Evolutionary conservation across 2,888 invertebrate genomes (phyloP).

Genomic region (Crocallis elinguaria): DNA sequence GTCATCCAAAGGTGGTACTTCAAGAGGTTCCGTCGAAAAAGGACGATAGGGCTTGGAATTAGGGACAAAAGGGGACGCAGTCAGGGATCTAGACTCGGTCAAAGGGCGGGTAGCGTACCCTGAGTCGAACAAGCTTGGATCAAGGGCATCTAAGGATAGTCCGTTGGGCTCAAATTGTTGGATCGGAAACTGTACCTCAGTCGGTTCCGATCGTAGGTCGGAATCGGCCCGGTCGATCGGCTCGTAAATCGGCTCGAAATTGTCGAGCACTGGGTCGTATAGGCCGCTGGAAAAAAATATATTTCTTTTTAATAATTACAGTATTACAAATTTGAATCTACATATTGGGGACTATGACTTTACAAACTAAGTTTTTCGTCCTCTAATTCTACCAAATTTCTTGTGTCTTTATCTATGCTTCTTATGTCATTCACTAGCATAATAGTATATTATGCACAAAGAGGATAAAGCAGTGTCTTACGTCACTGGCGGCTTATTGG

Average conservation of each 20-base stretch:
- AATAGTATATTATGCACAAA: no score
- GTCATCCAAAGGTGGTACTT: slow-evolving; percentile 65
- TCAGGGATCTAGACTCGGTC: slow-evolving; percentile 52
- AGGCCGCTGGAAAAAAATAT: slow-evolving; percentile 73
- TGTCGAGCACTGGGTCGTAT: slow-evolving; percentile 75
- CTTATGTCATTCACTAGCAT: no score
- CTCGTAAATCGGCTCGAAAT: slow-evolving; percentile 68
- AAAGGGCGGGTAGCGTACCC: slow-evolving; percentile 23
- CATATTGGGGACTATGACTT: no score
- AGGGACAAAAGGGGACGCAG: slow-evolving; percentile 58
- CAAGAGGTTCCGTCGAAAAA: slow-evolving; percentile 67
- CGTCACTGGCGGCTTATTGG: no score
- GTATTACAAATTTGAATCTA: no score
- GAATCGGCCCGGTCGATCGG: slow-evolving; percentile 68
- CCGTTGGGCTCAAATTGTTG: slow-evolving; percentile 24
- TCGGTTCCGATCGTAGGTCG: slow-evolving; percentile 69
- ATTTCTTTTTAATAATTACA: no score
- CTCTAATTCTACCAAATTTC: no score
- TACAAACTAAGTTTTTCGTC: no score
- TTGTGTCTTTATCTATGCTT: no score
- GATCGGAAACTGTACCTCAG: slow-evolving; percentile 61
- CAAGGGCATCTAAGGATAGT: slow-evolving; percentile 22
- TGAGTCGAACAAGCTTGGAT: slow-evolving; percentile 25
- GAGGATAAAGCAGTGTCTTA: no score
- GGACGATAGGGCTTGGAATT: slow-evolving; percentile 65